A percentile compares a stretch with the other conserved stretches of the same genome.
Evolutionary conservation across 64 coral and sea anemone species (phyloP).

Genomic region (Dendronephthya gigantea): DNA sequence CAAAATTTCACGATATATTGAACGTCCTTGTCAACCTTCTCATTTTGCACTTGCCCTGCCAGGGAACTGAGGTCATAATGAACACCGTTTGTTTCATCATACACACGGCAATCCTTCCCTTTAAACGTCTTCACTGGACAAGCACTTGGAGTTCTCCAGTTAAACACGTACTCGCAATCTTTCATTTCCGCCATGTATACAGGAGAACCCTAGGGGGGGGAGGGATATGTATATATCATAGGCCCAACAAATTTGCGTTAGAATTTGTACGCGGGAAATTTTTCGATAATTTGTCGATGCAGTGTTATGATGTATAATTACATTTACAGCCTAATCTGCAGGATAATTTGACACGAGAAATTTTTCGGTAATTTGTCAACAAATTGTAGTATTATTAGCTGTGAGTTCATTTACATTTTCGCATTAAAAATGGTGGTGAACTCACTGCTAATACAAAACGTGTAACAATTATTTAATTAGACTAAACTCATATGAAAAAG

Average conservation of each 20-base stretch:
- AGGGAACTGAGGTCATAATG: conserved; percentile 27
- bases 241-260: not conserved
- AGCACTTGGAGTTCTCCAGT: conserved; percentile 59
- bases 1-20: not conserved
- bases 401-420: too few species aligned
- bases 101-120: conserved; percentile 26
- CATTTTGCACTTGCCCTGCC: not conserved
- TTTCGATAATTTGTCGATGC: too few species aligned
- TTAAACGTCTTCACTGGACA: conserved; percentile 31
- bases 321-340: too few species aligned
- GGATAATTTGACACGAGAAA: too few species aligned
- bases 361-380: too few species aligned
- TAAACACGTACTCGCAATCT: conserved; percentile 55
- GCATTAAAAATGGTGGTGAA: too few species aligned
- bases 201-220: conserved; percentile 38
- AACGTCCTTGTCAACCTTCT: not conserved
- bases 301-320: too few species aligned
- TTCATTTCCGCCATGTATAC: conserved; percentile 35
- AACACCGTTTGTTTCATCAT: conserved; percentile 39
- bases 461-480: too few species aligned
- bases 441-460: too few species aligned
- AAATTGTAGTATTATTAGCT: too few species aligned
- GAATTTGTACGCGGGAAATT: too few species aligned
- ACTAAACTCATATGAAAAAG: too few species aligned
- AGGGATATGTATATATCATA: not conserved